phyloP scores from a whole-genome alignment of 2,797 vertebrate genomes.

The Diplodus puntazzo region DNA sequence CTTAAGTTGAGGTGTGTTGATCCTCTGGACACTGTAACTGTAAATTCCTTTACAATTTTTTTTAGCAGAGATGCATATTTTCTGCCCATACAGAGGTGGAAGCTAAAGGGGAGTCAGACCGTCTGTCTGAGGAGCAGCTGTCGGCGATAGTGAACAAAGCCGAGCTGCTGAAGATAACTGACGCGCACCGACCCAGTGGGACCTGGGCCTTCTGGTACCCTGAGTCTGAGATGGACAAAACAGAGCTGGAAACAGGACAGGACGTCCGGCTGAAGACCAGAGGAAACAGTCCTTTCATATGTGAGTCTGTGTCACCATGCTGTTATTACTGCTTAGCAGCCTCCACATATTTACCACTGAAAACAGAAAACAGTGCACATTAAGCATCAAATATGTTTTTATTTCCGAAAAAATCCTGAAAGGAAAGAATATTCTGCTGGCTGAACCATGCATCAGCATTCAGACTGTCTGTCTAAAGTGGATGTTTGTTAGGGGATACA shows the following conservation, averaged over 20 bases:
- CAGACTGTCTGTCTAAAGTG: not conserved
- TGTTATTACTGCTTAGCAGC: not conserved
- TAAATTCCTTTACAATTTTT: not conserved
- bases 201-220: constrained; percentile 90
- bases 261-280: constrained; percentile 89
- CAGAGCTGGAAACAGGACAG: constrained; percentile 87
- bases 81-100: constrained; percentile 84
- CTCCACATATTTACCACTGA: not conserved
- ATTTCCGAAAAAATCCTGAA: too few relatives aligned
- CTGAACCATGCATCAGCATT: not conserved
- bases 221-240: constrained; percentile 86
- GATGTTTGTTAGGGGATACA: not conserved
- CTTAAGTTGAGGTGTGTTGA: not conserved
- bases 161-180: constrained; percentile 85
- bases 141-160: constrained; percentile 83
- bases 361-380: not conserved
- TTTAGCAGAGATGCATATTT: not conserved
- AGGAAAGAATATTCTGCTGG: not conserved
- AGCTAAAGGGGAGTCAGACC: constrained; percentile 88
- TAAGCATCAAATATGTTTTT: not conserved
- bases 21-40: not conserved
- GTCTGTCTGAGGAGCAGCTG: constrained; percentile 83
- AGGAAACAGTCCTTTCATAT: constrained; percentile 90
- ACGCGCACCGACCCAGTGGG: constrained; percentile 78
- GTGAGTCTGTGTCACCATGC: constrained; percentile 76